A percentile compares a stretch with the other conserved stretches of the same genome.
These are phyloP conservation scores for Oryctes rhinoceros DNA, from an alignment of 1,140 invertebrate genomes.

Conservation along the genomic window DNA sequence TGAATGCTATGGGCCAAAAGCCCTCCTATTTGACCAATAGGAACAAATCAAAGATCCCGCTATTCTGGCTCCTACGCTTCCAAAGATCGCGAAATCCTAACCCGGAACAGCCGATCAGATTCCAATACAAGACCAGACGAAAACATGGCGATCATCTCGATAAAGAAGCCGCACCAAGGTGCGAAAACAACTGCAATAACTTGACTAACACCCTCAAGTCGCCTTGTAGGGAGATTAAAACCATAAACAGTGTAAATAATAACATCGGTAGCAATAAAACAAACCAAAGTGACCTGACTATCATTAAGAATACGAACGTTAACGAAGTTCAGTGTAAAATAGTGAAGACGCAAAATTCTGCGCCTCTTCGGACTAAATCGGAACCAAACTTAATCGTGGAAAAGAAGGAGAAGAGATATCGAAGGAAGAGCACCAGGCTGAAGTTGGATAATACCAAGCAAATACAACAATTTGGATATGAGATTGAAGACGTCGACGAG, in stretches of 20 bases:
- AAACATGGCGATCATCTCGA: constrained; percentile 45
- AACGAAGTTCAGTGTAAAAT: constrained; percentile 48
- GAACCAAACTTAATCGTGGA: constrained; percentile 53
- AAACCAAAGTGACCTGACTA: constrained; percentile 46
- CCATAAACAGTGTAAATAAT: constrained; percentile 41
- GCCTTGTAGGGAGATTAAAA: neutral
- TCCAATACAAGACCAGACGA: constrained; percentile 57
- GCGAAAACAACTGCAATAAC: constrained; percentile 8
- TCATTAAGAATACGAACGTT: constrained; percentile 47
- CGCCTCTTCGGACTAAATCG: constrained; percentile 53
- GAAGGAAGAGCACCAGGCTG: constrained; percentile 46
- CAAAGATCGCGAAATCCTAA: constrained; percentile 50
- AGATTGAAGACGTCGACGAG: constrained; percentile 76
- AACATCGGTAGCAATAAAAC: constrained; percentile 42
- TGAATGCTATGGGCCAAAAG: constrained; percentile 59
- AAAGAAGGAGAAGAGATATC: constrained; percentile 48
- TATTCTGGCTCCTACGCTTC: constrained; percentile 51
- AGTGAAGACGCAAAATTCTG: constrained; percentile 49
- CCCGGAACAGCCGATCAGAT: constrained; percentile 58
- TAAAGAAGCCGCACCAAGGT: neutral
- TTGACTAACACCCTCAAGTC: neutral
- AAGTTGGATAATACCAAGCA: constrained; percentile 55
- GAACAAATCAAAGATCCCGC: constrained; percentile 51
- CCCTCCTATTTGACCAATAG: constrained; percentile 50
- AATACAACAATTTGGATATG: constrained; percentile 72